These are phyloP conservation scores for Thunnus albacares DNA, from an alignment of 2,797 vertebrate genomes.

Conservation along the genomic window DNA sequence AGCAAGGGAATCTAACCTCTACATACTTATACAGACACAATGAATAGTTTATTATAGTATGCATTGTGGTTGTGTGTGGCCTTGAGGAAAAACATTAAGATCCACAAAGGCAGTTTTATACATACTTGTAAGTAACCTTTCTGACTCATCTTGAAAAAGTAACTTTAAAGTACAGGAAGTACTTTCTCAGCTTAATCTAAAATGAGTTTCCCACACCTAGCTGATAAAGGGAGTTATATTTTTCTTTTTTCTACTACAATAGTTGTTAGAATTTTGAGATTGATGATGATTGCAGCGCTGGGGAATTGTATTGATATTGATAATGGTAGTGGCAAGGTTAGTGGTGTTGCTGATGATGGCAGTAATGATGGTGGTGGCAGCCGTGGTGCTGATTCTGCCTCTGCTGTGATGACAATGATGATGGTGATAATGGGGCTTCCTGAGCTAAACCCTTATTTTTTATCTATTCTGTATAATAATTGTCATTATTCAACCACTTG, in stretches of 20 bases:
- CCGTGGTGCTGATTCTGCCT: not conserved
- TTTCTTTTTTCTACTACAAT: not conserved
- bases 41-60: conserved; percentile 22
- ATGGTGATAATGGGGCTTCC: not conserved
- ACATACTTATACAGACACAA: not conserved
- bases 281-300: conserved; percentile 26
- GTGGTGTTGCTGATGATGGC: not conserved
- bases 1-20: conserved; percentile 21
- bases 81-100: conserved; percentile 1
- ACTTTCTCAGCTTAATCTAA: conserved; percentile 14
- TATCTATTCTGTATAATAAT: not conserved
- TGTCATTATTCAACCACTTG: not conserved
- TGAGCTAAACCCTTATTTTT: not conserved
- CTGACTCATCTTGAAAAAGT: not conserved
- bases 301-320: conserved; percentile 13
- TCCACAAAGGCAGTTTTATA: not conserved
- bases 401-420: conserved; percentile 6
- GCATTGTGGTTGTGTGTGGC: not conserved
- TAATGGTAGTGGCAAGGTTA: conserved; percentile 5
- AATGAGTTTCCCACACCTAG: conserved; percentile 12
- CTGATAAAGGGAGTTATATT: not conserved
- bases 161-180: conserved; percentile 6
- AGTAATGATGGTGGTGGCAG: not conserved
- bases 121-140: not conserved
- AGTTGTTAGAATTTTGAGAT: not conserved